phyloP scores from a whole-genome alignment of 1,140 invertebrate genomes.

The Bombus soroeensis region DNA sequence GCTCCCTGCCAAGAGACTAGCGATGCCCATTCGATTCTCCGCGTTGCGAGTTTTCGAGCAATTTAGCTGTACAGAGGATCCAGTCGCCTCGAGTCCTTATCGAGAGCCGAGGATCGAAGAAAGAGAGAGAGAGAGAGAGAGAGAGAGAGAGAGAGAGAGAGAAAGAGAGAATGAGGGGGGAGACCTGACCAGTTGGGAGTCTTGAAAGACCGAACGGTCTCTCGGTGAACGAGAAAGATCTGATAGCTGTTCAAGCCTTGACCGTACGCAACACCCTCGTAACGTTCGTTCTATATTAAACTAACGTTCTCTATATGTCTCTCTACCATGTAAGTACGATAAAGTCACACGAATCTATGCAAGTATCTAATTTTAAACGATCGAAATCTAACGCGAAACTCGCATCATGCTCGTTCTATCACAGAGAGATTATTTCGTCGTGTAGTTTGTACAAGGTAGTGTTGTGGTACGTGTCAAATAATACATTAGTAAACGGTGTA shows the following conservation, averaged over 20 bases:
- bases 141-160: not conserved
- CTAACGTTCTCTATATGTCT: not conserved
- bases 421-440: no score
- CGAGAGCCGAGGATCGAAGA: not conserved
- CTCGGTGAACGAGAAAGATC: conserved; percentile 5
- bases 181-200: not conserved
- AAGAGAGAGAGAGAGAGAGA: no score
- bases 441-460: no score
- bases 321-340: not conserved
- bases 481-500: no score
- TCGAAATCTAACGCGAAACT: not conserved
- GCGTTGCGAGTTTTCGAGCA: conserved; percentile 18
- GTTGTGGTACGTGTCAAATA: no score
- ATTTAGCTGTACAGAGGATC: conserved; percentile 26
- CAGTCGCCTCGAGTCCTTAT: conserved; percentile 12
- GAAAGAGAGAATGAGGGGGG: not conserved
- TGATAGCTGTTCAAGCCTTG: conserved; percentile 16
- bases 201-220: conserved; percentile 9
- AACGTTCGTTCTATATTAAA: not conserved
- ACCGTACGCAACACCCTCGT: conserved; percentile 16
- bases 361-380: not conserved
- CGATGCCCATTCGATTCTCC: conserved; percentile 3
- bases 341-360: not conserved
- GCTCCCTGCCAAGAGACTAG: conserved; percentile 24
- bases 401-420: no score